Evolutionary conservation across 2,888 invertebrate species (phyloP).

Genomic region (Cryptus viduatorius): DNA sequence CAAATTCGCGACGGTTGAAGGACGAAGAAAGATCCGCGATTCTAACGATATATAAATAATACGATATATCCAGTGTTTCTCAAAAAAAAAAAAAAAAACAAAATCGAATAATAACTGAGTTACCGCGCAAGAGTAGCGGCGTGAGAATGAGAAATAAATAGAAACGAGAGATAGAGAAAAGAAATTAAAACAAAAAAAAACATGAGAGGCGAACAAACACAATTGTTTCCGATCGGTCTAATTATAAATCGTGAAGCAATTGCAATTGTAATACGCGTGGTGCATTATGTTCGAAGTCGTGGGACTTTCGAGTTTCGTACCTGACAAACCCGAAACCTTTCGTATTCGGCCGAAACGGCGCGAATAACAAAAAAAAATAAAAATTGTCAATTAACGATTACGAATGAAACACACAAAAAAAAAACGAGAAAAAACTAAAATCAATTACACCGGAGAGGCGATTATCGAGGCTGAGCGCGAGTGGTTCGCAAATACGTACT

Average conservation of each 20-base stretch:
- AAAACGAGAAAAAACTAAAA: neutral
- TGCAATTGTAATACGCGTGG: slow-evolving; percentile 38
- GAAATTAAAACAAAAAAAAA: slow-evolving; percentile 17
- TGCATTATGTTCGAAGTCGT: slow-evolving; percentile 37
- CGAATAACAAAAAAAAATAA: slow-evolving; percentile 19
- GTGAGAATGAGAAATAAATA: slow-evolving; percentile 27
- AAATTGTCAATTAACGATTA: slow-evolving; percentile 62
- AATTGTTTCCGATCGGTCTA: slow-evolving; percentile 66
- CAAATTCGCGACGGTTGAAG: slow-evolving; percentile 47
- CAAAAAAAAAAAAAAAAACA: slow-evolving; percentile 30
- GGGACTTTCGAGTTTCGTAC: slow-evolving; percentile 63
- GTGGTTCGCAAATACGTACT: slow-evolving; percentile 1
- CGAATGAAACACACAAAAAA: slow-evolving; percentile 29
- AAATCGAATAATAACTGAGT: slow-evolving; percentile 1
- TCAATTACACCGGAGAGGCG: slow-evolving; percentile 13
- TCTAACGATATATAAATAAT: slow-evolving; percentile 3
- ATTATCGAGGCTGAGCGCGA: slow-evolving; percentile 10
- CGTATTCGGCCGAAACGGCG: slow-evolving; percentile 32
- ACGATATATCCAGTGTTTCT: slow-evolving; percentile 56
- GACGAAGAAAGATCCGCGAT: slow-evolving; percentile 33
- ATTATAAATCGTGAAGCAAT: slow-evolving; percentile 58
- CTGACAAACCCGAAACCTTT: slow-evolving; percentile 44
- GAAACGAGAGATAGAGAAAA: slow-evolving; percentile 18
- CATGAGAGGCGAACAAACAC: slow-evolving; percentile 51
- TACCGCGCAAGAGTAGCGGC: slow-evolving; percentile 35